Conservation (phyloP, 2,797 vertebrate species). For the Falco cherrug region DNA sequence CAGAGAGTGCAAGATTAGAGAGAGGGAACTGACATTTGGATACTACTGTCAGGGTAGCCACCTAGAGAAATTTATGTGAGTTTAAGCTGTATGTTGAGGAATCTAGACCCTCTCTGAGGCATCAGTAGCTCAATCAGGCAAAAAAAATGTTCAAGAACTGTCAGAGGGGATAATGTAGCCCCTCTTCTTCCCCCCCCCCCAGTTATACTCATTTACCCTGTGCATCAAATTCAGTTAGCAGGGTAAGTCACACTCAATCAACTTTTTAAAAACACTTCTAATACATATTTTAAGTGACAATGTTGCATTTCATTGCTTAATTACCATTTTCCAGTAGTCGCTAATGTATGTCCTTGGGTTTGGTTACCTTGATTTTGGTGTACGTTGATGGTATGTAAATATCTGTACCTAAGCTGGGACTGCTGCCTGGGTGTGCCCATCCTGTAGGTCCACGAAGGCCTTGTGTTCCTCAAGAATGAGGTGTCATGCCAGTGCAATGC, state of each 20-base stretch:
- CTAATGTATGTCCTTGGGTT: slow-evolving; percentile 13
- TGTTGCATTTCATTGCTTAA: slow-evolving; percentile 61
- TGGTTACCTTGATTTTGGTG: background rate
- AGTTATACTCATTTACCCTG: slow-evolving; percentile 42
- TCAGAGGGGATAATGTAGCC: slow-evolving; percentile 36
- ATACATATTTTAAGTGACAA: slow-evolving; percentile 60
- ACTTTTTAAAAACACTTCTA: slow-evolving; percentile 53
- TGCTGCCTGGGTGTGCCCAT: background rate
- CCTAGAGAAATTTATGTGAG: background rate
- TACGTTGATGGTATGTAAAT: background rate
- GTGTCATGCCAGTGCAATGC: background rate
- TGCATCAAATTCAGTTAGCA: slow-evolving; percentile 58
- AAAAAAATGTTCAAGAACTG: slow-evolving; percentile 36
- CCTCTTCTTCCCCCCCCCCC: background rate
- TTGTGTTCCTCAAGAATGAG: background rate
- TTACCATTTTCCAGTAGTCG: slow-evolving; percentile 36
- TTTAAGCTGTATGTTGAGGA: background rate
- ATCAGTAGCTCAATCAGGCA: background rate
- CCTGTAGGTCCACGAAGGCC: background rate
- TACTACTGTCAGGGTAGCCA: background rate
- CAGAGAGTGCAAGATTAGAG: background rate
- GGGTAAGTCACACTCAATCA: slow-evolving; percentile 6
- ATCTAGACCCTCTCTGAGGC: background rate
- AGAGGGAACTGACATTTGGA: background rate
- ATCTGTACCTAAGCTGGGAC: background rate